Conservation (phyloP, 2,888 invertebrate species). For the Amiota minor region DNA sequence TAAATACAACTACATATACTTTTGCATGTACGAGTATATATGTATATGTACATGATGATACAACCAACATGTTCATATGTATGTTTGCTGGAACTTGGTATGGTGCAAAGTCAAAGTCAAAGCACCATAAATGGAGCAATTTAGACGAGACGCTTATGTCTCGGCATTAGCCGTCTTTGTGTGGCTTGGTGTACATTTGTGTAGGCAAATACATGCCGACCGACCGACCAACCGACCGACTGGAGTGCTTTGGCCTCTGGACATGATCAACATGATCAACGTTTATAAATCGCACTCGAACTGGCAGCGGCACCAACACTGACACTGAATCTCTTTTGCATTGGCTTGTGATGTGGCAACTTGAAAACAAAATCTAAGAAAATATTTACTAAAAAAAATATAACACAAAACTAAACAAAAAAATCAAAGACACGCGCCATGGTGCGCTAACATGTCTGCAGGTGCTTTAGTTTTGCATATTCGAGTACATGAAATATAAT, state of each 20-base stretch:
- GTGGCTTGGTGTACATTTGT: background rate
- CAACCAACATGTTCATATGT: background rate
- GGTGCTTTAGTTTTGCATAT: slow-evolving; percentile 22
- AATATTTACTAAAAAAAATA: background rate
- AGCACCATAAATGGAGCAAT: slow-evolving; percentile 26
- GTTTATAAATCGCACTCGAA: slow-evolving; percentile 19
- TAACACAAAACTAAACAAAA: background rate
- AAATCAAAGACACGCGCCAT: slow-evolving; percentile 35
- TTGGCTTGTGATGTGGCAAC: slow-evolving; percentile 2
- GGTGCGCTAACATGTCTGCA: slow-evolving; percentile 3
- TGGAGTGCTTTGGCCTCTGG: slow-evolving; percentile 15
- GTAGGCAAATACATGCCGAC: background rate
- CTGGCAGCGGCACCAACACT: slow-evolving; percentile 2
- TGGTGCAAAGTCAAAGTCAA: slow-evolving; percentile 4
- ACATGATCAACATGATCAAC: slow-evolving; percentile 15
- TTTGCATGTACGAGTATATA: too few relatives aligned
- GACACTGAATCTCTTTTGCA: slow-evolving; percentile 9
- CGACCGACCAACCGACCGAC: background rate
- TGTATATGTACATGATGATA: background rate
- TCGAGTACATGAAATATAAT: background rate
- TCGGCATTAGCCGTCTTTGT: background rate
- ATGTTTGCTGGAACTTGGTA: background rate
- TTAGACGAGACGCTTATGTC: slow-evolving; percentile 5
- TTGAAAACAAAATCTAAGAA: background rate
- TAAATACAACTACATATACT: too few relatives aligned